phyloP scores from a whole-genome alignment of 2,888 invertebrate genomes.

The Drosophila antonietae region DNA sequence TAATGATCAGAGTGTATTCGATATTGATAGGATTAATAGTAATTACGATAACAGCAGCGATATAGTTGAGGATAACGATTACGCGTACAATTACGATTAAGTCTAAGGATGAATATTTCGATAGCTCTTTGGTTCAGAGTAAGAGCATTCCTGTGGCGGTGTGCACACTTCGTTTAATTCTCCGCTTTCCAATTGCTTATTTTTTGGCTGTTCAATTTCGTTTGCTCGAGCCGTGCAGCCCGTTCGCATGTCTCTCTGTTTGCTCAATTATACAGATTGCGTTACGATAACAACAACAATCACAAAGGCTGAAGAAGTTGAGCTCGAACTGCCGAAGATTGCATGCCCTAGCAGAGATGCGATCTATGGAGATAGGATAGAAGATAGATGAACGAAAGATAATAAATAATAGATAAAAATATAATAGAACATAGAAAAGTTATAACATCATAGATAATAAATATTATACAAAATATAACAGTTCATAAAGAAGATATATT shows the following conservation, averaged over 20 bases:
- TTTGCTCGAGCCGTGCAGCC: constrained; percentile 31
- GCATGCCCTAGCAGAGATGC: background rate
- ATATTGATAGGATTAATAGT: background rate
- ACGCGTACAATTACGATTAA: background rate
- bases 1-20: background rate
- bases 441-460: background rate
- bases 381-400: background rate
- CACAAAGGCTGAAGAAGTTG: background rate
- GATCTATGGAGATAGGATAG: background rate
- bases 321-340: background rate
- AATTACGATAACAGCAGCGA: background rate
- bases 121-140: background rate
- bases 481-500: background rate
- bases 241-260: constrained; percentile 40
- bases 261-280: constrained; percentile 75
- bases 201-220: constrained; percentile 52
- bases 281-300: constrained; percentile 23
- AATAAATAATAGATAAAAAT: background rate
- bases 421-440: too few species aligned
- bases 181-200: constrained; percentile 42
- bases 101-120: too few species aligned
- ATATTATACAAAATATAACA: background rate
- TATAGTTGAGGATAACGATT: background rate
- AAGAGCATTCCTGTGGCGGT: constrained; percentile 14
- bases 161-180: background rate